phyloP scores from a whole-genome alignment of 2,888 invertebrate species.

The Apamea anceps region DNA sequence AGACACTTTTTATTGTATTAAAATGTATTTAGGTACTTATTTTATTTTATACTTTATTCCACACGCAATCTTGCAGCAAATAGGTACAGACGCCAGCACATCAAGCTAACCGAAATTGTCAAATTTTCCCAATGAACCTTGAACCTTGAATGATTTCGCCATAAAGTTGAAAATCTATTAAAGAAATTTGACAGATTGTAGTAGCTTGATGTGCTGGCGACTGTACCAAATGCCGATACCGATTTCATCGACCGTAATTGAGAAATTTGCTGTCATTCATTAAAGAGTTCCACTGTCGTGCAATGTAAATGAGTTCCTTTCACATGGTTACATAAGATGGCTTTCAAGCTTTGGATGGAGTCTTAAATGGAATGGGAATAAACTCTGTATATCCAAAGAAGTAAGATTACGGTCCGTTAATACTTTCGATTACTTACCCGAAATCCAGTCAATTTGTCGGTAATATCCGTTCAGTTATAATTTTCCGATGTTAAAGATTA shows the following conservation, averaged over 20 bases:
- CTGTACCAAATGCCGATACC: background rate
- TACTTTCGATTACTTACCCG: background rate
- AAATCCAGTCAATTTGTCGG: background rate
- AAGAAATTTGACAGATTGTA: no score
- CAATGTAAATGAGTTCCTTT: background rate
- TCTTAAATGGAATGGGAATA: background rate
- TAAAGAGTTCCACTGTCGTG: background rate
- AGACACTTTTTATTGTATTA: no score
- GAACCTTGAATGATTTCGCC: no score
- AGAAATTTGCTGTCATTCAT: background rate
- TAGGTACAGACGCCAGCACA: no score
- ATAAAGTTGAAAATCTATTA: no score
- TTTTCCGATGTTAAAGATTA: conserved; percentile 34
- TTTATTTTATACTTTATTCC: background rate
- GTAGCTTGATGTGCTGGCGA: no score
- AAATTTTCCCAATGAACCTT: no score
- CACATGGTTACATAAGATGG: background rate
- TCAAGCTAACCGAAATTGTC: no score
- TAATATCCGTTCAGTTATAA: conserved; percentile 33
- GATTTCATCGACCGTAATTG: background rate
- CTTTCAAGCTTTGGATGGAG: background rate
- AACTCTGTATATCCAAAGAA: background rate
- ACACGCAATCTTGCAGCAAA: background rate
- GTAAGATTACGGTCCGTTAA: background rate
- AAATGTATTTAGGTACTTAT: background rate